These are phyloP conservation scores for Myoxocephalus aenaeus DNA, from an alignment of 2,797 vertebrate species.

Conservation along the genomic window DNA sequence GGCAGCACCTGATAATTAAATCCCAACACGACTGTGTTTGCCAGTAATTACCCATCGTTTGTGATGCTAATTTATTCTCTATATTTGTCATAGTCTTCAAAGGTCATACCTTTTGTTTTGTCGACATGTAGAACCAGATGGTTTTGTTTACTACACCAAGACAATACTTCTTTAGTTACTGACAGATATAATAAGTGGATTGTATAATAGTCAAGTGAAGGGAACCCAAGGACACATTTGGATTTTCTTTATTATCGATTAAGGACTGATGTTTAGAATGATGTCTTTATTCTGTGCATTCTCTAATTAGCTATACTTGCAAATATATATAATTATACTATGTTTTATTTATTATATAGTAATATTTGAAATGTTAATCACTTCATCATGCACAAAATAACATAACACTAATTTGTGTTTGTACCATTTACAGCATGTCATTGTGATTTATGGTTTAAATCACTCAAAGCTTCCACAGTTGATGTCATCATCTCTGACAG, in stretches of 20 bases:
- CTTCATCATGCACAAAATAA: not conserved
- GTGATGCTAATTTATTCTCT: constrained; percentile 31
- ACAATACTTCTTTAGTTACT: not conserved
- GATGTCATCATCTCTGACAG: not conserved
- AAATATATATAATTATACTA: not conserved
- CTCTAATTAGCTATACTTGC: not conserved
- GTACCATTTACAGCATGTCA: not conserved
- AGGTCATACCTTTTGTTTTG: constrained; percentile 13
- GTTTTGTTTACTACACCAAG: constrained; percentile 14
- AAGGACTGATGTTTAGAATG: not conserved
- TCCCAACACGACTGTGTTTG: constrained; percentile 16
- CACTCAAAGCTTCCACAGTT: not conserved
- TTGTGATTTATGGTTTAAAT: not conserved
- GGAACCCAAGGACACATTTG: not conserved
- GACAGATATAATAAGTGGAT: constrained; percentile 15
- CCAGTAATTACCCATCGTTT: constrained; percentile 30
- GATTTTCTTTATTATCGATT: not conserved
- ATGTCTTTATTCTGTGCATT: not conserved
- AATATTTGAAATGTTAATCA: not conserved
- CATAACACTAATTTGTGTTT: not conserved
- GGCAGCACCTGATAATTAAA: constrained; percentile 31
- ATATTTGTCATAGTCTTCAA: constrained; percentile 22
- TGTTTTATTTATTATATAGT: not conserved
- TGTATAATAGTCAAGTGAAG: constrained; percentile 8
- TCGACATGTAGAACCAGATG: constrained; percentile 25